Conservation (phyloP, 53 echinoderm and acorn worm genomes). For the Arbacia lixula region DNA sequence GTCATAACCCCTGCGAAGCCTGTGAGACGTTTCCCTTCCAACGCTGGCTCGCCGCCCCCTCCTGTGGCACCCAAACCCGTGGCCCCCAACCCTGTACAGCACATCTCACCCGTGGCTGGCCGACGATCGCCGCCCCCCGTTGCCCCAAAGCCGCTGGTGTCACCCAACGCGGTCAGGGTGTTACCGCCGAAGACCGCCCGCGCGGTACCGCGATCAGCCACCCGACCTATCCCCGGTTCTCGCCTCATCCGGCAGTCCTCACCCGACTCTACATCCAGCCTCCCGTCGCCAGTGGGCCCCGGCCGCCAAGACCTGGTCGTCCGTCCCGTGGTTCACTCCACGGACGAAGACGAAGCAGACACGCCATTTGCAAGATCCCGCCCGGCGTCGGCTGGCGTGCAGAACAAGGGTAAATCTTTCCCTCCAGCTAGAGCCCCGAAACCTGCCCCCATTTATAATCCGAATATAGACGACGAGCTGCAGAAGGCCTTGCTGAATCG, state of each 20-base stretch:
- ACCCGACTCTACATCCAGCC: not conserved
- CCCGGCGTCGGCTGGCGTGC: not conserved
- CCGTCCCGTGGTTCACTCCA: not conserved
- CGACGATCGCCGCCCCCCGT: conserved; percentile 19
- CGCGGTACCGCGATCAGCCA: conserved; percentile 4
- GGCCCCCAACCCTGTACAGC: not conserved
- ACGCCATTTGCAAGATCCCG: not conserved
- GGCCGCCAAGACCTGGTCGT: not conserved
- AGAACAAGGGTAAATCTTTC: not conserved
- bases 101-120: not conserved
- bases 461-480: conserved; percentile 8
- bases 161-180: conserved; percentile 25
- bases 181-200: conserved; percentile 11
- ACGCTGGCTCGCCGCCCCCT: not conserved
- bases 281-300: not conserved
- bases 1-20: conserved; percentile 13
- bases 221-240: not conserved
- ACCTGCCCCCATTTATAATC: not conserved
- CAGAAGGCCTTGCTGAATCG: conserved; percentile 19
- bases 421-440: not conserved
- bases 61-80: conserved; percentile 8
- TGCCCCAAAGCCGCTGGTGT: not conserved
- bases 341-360: conserved; percentile 10
- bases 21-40: conserved; percentile 23
- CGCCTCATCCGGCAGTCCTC: not conserved